phyloP scores from a whole-genome alignment of 2,797 vertebrate genomes.

The Etheostoma nigrum region DNA sequence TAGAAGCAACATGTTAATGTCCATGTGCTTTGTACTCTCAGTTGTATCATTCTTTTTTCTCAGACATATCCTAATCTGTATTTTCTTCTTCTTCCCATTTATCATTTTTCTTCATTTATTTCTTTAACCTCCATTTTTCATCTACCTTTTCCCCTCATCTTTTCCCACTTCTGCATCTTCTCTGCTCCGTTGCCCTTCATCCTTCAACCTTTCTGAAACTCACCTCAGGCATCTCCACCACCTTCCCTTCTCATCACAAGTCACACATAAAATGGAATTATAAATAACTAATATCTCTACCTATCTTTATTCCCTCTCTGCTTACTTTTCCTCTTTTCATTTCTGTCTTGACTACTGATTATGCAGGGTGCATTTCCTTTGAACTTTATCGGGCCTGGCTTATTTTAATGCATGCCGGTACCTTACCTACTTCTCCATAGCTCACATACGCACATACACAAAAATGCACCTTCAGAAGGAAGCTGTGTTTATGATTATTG shows the following conservation, averaged over 20 bases:
- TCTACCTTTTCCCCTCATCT: not conserved
- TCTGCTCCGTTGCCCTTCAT: constrained; percentile 13
- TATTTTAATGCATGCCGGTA: constrained; percentile 62
- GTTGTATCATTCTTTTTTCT: not conserved
- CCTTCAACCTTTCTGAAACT: constrained; percentile 35
- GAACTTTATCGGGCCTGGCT: constrained; percentile 51
- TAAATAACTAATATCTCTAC: constrained; percentile 48
- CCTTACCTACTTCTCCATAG: constrained; percentile 69
- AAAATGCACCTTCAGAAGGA: constrained; percentile 23
- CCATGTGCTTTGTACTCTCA: not conserved
- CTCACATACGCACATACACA: constrained; percentile 22
- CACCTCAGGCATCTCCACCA: not conserved
- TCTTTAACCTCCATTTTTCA: not conserved
- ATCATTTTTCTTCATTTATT: not conserved
- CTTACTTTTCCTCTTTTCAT: constrained; percentile 36
- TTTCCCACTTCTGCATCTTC: not conserved
- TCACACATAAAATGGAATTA: constrained; percentile 64
- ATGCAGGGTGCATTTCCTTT: constrained; percentile 60
- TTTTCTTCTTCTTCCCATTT: not conserved
- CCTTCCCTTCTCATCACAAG: constrained; percentile 28
- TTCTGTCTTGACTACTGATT: constrained; percentile 46
- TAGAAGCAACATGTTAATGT: not conserved
- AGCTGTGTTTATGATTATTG: constrained; percentile 40
- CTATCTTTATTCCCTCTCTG: constrained; percentile 21
- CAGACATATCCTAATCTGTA: not conserved